A percentile compares a stretch with the other conserved stretches of the same genome.
phyloP scores from a whole-genome alignment of 2,113 vertebrate species.

The cattle (Bos taurus) region DNA sequence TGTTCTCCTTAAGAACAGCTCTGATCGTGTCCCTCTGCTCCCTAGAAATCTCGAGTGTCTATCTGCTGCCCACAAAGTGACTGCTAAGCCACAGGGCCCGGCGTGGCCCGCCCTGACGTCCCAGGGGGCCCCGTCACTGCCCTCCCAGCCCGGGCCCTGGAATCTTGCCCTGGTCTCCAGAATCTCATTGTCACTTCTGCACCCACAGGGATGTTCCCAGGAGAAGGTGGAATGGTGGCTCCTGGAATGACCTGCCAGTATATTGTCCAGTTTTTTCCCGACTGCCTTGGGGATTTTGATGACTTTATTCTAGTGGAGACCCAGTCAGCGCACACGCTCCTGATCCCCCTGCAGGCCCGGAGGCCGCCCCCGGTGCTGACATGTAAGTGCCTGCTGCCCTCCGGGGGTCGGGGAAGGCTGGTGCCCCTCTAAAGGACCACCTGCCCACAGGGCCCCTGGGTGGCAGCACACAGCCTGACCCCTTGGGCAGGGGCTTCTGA shows the following conservation, averaged over 20 bases:
- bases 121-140: accelerated
- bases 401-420: neutral
- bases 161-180: neutral
- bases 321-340: constrained; percentile 81
- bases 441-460: neutral
- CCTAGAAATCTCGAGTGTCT: neutral
- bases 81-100: neutral
- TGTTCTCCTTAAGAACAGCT: neutral
- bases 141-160: accelerated
- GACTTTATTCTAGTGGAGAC: constrained; percentile 90
- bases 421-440: neutral
- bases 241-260: constrained; percentile 95
- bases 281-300: constrained; percentile 87
- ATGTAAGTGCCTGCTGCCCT: constrained; percentile 79
- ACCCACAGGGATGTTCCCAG: constrained; percentile 89
- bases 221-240: constrained; percentile 89
- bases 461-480: neutral
- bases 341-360: constrained; percentile 86
- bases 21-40: neutral
- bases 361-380: constrained; percentile 89
- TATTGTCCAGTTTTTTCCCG: constrained; percentile 88
- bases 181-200: neutral
- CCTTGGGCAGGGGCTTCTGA: neutral
- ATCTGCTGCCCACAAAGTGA: neutral
- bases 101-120: accelerated